phyloP scores from a whole-genome alignment of 2,113 vertebrate species.

The Cercocebus atys region DNA sequence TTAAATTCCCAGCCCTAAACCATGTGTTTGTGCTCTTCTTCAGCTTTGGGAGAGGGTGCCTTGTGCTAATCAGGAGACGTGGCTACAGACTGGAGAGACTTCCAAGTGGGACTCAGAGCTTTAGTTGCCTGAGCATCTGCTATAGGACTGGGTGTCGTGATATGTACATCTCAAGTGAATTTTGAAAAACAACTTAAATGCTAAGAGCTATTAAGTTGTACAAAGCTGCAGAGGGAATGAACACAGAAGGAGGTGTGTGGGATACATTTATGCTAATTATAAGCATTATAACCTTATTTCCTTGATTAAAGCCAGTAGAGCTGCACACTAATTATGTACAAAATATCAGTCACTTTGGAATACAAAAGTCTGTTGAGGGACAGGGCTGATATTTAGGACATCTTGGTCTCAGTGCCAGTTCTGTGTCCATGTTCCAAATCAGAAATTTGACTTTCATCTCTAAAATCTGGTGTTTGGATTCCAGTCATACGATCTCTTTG shows the following conservation, averaged over 20 bases:
- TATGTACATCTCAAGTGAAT: not conserved
- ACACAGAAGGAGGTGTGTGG: not conserved
- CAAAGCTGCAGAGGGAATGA: not conserved
- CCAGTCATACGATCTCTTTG: not conserved
- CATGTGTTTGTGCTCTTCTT: not conserved
- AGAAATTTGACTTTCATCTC: not conserved
- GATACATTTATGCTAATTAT: conserved; percentile 61
- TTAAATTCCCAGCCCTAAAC: not conserved
- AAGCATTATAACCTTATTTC: conserved; percentile 56
- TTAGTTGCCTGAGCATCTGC: not conserved
- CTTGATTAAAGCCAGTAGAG: conserved; percentile 67
- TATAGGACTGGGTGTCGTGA: no score
- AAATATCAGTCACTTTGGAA: conserved; percentile 49
- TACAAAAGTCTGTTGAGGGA: not conserved
- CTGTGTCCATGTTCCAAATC: not conserved
- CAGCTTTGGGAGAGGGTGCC: not conserved
- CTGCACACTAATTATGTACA: conserved; percentile 50
- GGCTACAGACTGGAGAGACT: not conserved
- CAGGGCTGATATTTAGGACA: not conserved
- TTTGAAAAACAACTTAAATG: not conserved
- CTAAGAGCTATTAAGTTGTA: not conserved
- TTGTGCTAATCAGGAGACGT: not conserved
- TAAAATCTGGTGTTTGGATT: not conserved
- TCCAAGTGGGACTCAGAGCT: no score
- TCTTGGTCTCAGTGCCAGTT: not conserved